Conservation (phyloP, 1,140 invertebrate species). For the Hylaeus volcanicus region DNA sequence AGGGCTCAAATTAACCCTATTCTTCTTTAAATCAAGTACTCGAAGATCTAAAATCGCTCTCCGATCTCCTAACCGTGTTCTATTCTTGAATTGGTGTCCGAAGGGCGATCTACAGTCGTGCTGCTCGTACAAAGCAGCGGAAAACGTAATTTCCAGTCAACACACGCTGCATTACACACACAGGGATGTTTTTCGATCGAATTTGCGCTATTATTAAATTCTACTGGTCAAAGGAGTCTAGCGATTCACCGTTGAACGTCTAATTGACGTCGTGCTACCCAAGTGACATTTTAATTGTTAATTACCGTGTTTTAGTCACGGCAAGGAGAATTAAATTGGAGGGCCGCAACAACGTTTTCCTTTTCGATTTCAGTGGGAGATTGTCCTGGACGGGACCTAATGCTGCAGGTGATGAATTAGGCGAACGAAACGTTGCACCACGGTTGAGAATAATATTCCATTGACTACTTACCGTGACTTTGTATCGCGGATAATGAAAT, state of each 20-base stretch:
- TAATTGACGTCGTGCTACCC: not conserved
- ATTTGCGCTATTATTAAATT: not conserved
- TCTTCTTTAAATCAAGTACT: no score
- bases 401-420: not conserved
- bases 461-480: not conserved
- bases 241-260: not conserved
- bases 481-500: not conserved
- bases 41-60: no score
- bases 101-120: not conserved
- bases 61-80: no score
- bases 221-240: not conserved
- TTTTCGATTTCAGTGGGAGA: not conserved
- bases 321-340: conserved; percentile 9
- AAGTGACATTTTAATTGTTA: not conserved
- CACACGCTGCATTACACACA: no score
- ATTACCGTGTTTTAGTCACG: not conserved
- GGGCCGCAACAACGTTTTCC: conserved; percentile 1
- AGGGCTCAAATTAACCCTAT: no score
- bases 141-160: not conserved
- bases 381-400: not conserved
- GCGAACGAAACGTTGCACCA: not conserved
- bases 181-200: not conserved
- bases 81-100: not conserved
- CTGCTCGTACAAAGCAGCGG: not conserved
- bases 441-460: not conserved